Conservation (phyloP, 1,140 invertebrate genomes). For the Aphis craccivora region DNA sequence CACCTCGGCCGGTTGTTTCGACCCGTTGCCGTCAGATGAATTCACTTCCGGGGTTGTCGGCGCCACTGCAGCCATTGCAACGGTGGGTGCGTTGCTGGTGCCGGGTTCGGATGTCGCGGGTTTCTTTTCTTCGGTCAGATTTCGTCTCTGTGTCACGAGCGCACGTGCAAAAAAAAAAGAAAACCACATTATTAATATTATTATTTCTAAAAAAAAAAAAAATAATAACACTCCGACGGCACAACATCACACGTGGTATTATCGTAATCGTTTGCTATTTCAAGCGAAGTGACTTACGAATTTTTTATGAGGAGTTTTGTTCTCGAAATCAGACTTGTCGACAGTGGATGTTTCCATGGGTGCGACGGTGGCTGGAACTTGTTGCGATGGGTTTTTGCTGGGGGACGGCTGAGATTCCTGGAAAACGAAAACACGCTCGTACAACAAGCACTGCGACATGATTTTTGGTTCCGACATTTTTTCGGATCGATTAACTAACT, state of each 20-base stretch:
- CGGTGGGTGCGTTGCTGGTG: background rate
- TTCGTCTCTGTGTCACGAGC: background rate
- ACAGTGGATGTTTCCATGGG: too few relatives aligned
- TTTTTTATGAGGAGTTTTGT: conserved; percentile 55
- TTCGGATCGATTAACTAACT: background rate
- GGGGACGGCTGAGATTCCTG: background rate
- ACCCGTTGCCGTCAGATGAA: background rate
- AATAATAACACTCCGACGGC: background rate
- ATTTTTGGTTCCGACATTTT: background rate
- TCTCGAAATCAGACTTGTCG: conserved; percentile 45
- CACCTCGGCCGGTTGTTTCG: conserved; percentile 13
- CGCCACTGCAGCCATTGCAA: background rate
- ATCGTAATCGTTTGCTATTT: background rate
- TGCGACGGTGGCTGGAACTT: background rate
- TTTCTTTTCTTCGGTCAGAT: conserved; percentile 20
- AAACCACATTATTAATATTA: background rate
- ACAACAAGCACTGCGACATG: background rate
- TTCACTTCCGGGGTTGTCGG: background rate
- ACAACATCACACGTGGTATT: background rate
- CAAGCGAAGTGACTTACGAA: conserved; percentile 18
- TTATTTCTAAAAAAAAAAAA: too few relatives aligned
- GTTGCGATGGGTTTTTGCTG: background rate
- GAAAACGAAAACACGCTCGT: conserved; percentile 51
- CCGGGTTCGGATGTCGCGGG: conserved; percentile 2
- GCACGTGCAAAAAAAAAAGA: background rate